Conservation (phyloP, 1,140 invertebrate genomes). For the Drosophila eugracilis region DNA sequence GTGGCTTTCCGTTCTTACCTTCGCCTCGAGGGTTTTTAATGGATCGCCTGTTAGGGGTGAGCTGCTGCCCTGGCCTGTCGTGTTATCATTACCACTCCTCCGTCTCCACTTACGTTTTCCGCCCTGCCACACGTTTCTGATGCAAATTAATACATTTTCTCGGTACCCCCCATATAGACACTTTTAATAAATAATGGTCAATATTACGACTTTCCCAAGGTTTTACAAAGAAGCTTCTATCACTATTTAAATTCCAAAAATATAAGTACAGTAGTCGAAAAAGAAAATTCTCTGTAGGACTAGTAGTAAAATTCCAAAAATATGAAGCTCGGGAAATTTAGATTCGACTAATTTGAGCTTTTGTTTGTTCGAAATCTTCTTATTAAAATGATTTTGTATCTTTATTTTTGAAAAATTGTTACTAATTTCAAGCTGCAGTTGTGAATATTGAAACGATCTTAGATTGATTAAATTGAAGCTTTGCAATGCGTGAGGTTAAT, state of each 20-base stretch:
- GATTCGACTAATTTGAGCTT: too few relatives aligned
- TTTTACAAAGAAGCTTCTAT: constrained; percentile 11
- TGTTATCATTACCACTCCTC: constrained; percentile 57
- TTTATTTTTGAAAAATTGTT: too few relatives aligned
- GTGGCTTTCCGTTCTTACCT: constrained; percentile 21
- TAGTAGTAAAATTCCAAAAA: not conserved
- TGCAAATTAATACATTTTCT: constrained; percentile 69
- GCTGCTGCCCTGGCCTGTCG: constrained; percentile 22
- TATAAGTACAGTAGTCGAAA: constrained; percentile 27
- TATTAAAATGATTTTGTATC: too few relatives aligned
- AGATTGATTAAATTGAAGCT: not conserved
- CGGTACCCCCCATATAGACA: constrained; percentile 9
- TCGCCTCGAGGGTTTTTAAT: constrained; percentile 43
- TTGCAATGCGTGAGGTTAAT: not conserved
- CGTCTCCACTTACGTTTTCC: constrained; percentile 7
- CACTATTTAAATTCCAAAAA: constrained; percentile 40
- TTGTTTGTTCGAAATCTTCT: too few relatives aligned
- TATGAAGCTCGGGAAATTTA: too few relatives aligned
- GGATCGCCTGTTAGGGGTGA: constrained; percentile 39
- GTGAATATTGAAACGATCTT: too few relatives aligned
- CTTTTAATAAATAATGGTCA: constrained; percentile 37
- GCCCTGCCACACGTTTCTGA: constrained; percentile 33
- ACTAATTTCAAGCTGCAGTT: too few relatives aligned
- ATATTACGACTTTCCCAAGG: constrained; percentile 14
- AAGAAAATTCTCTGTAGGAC: too few relatives aligned